Percentiles rank a stretch among this genome's conserved stretches.
Evolutionary conservation across 1,140 invertebrate genomes (phyloP).

Genomic region (Oedothorax gibbosus): DNA sequence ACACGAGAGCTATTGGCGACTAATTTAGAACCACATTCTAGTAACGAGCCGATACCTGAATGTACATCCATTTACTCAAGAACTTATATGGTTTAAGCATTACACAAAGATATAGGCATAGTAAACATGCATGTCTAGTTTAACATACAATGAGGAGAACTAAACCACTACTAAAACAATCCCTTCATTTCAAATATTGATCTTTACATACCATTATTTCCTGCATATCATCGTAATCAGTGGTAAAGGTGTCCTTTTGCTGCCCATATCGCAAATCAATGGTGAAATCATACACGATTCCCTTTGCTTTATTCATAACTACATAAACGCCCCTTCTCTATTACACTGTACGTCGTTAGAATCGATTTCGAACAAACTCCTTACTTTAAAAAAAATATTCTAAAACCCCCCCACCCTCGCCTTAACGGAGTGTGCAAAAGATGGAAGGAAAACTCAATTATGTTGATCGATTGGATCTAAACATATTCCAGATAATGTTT

Average conservation of each 20-base stretch:
- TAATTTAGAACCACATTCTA: no score
- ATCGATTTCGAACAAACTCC: slow-evolving; percentile 41
- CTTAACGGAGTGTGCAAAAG: no score
- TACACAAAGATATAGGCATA: background rate
- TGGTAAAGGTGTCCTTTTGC: slow-evolving; percentile 23
- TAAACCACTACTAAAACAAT: background rate
- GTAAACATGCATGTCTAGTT: background rate
- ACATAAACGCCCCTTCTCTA: background rate
- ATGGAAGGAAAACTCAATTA: slow-evolving; percentile 53
- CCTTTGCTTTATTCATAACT: slow-evolving; percentile 26
- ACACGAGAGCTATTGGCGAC: no score
- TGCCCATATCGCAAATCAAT: slow-evolving; percentile 32
- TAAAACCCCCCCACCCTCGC: background rate
- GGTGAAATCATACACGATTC: slow-evolving; percentile 15
- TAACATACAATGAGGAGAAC: background rate
- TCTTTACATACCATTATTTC: background rate
- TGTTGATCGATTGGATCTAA: slow-evolving; percentile 43
- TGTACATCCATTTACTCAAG: no score
- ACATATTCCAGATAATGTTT: slow-evolving; percentile 49
- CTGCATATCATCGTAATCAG: background rate
- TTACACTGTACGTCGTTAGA: background rate
- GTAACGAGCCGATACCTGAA: no score
- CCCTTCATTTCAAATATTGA: background rate
- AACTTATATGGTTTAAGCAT: no score
- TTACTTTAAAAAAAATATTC: slow-evolving; percentile 9